phyloP scores from a whole-genome alignment of 2,113 vertebrate species.

The Pachyramphus minor region DNA sequence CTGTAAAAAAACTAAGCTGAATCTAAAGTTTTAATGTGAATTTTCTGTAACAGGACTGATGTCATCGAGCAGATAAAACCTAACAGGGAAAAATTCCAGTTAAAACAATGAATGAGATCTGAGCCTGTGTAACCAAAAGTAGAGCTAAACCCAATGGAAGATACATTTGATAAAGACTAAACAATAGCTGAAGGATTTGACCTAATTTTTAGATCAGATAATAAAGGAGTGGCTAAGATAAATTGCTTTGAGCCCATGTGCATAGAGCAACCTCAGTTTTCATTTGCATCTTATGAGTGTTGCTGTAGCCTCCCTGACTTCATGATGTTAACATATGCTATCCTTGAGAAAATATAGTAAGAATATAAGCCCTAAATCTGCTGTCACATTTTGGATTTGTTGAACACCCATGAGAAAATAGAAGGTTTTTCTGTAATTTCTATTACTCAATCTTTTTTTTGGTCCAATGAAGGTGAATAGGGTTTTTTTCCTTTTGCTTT shows the following conservation, averaged over 20 bases:
- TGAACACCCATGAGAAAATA: neutral
- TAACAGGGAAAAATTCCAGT: neutral
- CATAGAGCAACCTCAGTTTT: neutral
- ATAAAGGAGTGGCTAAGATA: slow-evolving; percentile 9
- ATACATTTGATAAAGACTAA: neutral
- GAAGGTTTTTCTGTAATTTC: neutral
- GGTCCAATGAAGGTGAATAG: neutral
- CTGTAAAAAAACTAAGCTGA: neutral
- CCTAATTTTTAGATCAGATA: slow-evolving; percentile 40
- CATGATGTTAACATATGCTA: neutral
- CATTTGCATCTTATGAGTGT: neutral
- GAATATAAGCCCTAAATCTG: neutral
- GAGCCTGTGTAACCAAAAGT: neutral
- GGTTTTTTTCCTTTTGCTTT: neutral
- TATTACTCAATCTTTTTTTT: neutral
- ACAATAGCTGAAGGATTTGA: slow-evolving; percentile 38
- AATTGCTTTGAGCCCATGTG: slow-evolving; percentile 37
- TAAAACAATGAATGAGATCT: neutral
- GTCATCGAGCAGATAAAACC: neutral
- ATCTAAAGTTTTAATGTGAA: neutral
- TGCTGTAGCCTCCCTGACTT: neutral
- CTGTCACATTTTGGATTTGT: neutral
- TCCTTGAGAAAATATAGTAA: neutral
- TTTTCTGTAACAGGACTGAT: neutral
- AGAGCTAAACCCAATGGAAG: neutral